Base-by-base conservation (phyloP, 2,888 invertebrate genomes). In the Troglohyphantes excavatus region DNA sequence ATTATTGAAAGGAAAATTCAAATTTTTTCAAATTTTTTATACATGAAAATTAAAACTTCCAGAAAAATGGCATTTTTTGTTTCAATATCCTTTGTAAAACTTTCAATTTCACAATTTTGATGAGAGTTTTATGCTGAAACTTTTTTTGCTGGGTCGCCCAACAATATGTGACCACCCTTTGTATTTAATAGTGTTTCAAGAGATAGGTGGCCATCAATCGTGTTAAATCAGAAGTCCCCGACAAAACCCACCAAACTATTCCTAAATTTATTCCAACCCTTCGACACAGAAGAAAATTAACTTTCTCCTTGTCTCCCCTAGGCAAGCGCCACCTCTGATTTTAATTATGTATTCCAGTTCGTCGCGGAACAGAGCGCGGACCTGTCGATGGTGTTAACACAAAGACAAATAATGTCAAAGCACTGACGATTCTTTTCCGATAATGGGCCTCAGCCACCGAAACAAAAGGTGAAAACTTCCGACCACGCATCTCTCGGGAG, bases 351-450 rank as follows among this genome's bases (percentile, higher is more conserved):
- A 85, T 85, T 85, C 86, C 72, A 86, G 72, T 86, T 86, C 70
- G 79, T 86, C 61, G 33, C 3, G 9, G n/a, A n/a, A n/a, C n/a
- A 70, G 26, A 59, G 13, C 33, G 53, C 21, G 23, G 59, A 82
- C 63, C 73, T 88, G 87, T 88, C 79, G 87, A 68, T 75, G 67
- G 59, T 76, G 81, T 89, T 68, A 68, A 82, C 76, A 89, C 82
- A 89, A 89, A 89, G 76, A 82, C 7, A 82, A 88, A 89, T 89
- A 89, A 89, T 89, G 82, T 89, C 82, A 82, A 59, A 81, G 65
- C 67, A 59, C 59, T 43, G 39, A 59, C 65, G 67, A 75, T 67
- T 89, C 76, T 82, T 88, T 88, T 82, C 88, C 68, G 82, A 81
- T 88, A 88, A 88, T 88, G 81, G 43, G 33, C 33, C 23, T 43